Evolutionary conservation across 2,113 vertebrate species (phyloP), one percentile per base, ranked within the genome.

Genomic region (Pogona vitticeps): DNA sequence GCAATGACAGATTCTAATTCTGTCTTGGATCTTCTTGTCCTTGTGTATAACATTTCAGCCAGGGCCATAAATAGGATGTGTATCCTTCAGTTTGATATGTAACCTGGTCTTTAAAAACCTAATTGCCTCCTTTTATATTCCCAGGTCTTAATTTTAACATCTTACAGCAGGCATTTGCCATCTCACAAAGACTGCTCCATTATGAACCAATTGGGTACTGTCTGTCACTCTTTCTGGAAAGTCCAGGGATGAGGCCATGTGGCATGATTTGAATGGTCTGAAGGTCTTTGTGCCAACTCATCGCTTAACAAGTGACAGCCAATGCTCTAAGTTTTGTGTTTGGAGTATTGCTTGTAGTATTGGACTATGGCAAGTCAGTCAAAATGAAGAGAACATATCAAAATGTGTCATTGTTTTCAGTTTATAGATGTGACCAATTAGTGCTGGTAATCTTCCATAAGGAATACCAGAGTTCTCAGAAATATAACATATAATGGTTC

Each of bases 1-100:
- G 42, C 42, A 85, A 80, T 21, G 59, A 76, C 58, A 58, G 70
- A 86, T 88, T 1, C 1, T 87, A 89, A 88, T 23, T 0, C 75
- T 88, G 77, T 80, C 72, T 56, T 77, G 82, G 31, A 84, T 91
- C 76, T 76, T 91, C 76, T 76, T 2, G 1, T 75, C 36, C 40
- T 1, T 33, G 63, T 5, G 56, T 84, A 85, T 90, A 71, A n/a
- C 33, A 81, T 88, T 89, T 92, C 92, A 94, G 90, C 90, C 85
- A 88, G 5, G 56, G 85, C 86, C 93, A 92, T 86, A 84, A 84
- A 36, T 0, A 63, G 71, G 80, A 77, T 63, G 0, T 65, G 15
- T 73, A 73, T 73, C 38, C 58, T 75, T 81, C 58, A 52, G 70
- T 86, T 46, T 31, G 42, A 76, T 67, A 0, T 70, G 93, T 84